Evolutionary conservation across 2,797 vertebrate genomes (phyloP), one percentile per base, ranked within the genome.

Genomic region (Jordanella pulchra): DNA sequence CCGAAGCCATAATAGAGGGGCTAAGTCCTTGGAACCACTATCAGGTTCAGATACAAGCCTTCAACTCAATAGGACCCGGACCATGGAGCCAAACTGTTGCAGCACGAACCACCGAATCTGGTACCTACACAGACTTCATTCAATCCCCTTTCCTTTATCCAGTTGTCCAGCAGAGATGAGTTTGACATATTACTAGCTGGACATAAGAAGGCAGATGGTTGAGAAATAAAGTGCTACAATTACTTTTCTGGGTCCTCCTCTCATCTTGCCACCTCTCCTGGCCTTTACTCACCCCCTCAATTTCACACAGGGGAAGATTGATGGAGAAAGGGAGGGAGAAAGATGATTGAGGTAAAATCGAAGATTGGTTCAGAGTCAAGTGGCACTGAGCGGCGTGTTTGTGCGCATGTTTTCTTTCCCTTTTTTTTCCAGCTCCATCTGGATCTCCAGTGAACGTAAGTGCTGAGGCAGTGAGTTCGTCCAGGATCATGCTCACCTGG

Each of bases 11-110:
- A 0, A 10, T 97, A 0, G 97, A 97, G 79, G 95, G 92, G 10
- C 93, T 99, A 77, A 94, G 94, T 78, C 96, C 97, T 79, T 99
- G 97, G 96, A 95, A 94, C 0, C 95, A 96, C 68, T 98, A 98
- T 3, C 95, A 95, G 63, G 89, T 97, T 69, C 95, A 96, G 91
- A 92, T 98, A 84, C 97, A 99, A 79, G 96, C 96, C 47, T 97
- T 96, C 90, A 99, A 99, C 39, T 96, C 97, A 73, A 97, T 97
- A 0, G 97, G 97, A 64, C 89, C 95, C 0, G 97, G 97, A 71
- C 97, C 96, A 0, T 99, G 97, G 97, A 98, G 97, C 0, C 91
- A 92, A 35, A 67, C 86, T 0, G 92, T 97, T 2, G 80, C 92
- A 1, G 95, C 95, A 1, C 94, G 93, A 1, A 99, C 97, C 0